A percentile compares a stretch with the other conserved stretches of the same genome.
Conservation (phyloP, 2,888 invertebrate genomes). For the Priocnemis perturbator region DNA sequence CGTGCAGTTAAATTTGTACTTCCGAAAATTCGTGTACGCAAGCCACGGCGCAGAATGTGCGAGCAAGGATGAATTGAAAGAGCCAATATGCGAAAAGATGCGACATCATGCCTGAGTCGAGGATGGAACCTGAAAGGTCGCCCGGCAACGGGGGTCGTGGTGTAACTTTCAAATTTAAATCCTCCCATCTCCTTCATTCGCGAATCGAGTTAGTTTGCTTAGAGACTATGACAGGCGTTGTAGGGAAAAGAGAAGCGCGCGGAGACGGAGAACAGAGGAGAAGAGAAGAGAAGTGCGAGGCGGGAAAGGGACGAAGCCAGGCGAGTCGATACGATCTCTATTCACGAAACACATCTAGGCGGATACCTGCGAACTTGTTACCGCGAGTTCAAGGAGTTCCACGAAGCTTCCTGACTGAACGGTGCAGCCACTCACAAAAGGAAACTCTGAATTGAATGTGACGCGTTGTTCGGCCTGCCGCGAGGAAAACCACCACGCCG, state of each 20-base stretch:
- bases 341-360: conserved; percentile 22
- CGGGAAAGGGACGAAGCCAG: background rate
- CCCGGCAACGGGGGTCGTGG: too few relatives aligned
- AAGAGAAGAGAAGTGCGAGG: background rate
- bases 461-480: conserved; percentile 14
- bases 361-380: conserved; percentile 18
- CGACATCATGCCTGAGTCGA: too few relatives aligned
- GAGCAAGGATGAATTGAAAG: too few relatives aligned
- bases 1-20: too few relatives aligned
- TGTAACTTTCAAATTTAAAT: conserved; percentile 33
- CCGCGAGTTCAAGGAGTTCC: conserved; percentile 18
- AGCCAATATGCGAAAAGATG: too few relatives aligned
- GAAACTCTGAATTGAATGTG: conserved; percentile 5
- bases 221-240: background rate
- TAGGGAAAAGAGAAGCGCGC: background rate
- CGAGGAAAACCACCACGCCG: background rate
- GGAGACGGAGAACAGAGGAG: background rate
- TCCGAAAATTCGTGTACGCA: too few relatives aligned
- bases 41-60: too few relatives aligned
- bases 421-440: conserved; percentile 14
- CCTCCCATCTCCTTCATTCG: conserved; percentile 10
- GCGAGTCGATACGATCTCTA: conserved; percentile 15
- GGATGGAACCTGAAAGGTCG: too few relatives aligned
- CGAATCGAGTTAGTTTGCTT: conserved; percentile 22
- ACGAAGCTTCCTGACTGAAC: conserved; percentile 9